These are phyloP conservation scores for Trichosurus vulpecula DNA, from an alignment of 2,797 vertebrate genomes.

Conservation along the genomic window DNA sequence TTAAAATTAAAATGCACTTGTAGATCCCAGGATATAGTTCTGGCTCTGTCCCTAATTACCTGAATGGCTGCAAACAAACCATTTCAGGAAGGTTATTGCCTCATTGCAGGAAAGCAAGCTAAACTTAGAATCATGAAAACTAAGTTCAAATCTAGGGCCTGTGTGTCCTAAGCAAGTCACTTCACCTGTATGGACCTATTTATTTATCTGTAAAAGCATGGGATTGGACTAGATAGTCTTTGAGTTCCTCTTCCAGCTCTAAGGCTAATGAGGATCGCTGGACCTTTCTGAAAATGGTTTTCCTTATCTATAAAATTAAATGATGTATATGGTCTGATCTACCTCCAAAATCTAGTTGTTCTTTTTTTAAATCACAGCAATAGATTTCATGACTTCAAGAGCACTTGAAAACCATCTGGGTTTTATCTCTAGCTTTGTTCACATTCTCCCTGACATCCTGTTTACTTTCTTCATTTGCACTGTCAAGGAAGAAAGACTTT, in stretches of 20 bases:
- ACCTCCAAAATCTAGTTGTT: not conserved
- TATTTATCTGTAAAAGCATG: not conserved
- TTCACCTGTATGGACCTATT: not conserved
- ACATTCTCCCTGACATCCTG: conserved; percentile 53
- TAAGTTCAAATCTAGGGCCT: not conserved
- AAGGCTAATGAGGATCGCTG: not conserved
- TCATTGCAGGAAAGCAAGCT: not conserved
- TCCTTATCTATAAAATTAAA: not conserved
- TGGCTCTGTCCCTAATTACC: not conserved
- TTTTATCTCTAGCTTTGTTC: not conserved
- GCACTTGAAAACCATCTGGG: conserved; percentile 43
- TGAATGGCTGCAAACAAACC: not conserved
- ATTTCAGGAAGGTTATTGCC: not conserved
- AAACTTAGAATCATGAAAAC: not conserved
- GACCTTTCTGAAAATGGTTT: not conserved
- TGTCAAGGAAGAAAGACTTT: conserved; percentile 52
- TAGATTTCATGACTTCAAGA: conserved; percentile 3
- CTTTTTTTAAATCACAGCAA: not conserved
- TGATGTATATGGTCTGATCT: not conserved
- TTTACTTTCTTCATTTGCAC: conserved; percentile 67
- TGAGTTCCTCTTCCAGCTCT: not conserved
- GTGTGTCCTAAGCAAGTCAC: not conserved
- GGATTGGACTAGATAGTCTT: not conserved
- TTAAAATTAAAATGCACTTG: not conserved
- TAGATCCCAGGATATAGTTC: not conserved